Evolutionary conservation across 1,140 invertebrate species (phyloP), one percentile per base, ranked within the genome.

Genomic region (Riptortus pedestris): DNA sequence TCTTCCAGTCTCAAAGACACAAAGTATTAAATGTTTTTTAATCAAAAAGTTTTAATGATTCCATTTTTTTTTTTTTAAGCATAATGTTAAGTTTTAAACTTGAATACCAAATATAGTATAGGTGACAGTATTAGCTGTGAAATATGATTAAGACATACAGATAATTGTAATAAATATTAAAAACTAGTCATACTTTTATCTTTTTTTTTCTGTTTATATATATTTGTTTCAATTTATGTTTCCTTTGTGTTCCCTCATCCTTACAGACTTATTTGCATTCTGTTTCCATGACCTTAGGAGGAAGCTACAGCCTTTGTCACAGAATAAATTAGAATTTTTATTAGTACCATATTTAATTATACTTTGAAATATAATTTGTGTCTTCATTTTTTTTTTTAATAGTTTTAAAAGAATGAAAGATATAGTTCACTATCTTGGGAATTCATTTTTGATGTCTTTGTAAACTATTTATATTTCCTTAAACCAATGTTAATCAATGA

Each of bases 21-120:
- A 38, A 14, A 38, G 5, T 38, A 38, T 38, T 38, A 5, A 5
- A 38, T 38, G 31, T 38, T 14, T 5, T 38, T 14, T 38, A 38
- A 38, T 38, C 31, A 38, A 38, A 38, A 38, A 14, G 14, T 38
- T 7, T 38, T 38, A 7, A 38, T 38, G 14, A 7, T 38, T 38
- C 5, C 14, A 7, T 38, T 38, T 38, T 5, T 38, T 38, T 38
- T 7, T 38, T 38, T 7, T 38, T 38, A 7, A 7, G 22, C n/a
- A 24, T 24, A 55, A 26, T 55, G 14, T 27, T 55, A 55, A 55
- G 51, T 55, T 55, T 24, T 24, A n/a, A n/a, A n/a, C 51, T 55
- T 24, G 20, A 24, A 55, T 55, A 55, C 51, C 51, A 55, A 55
- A 55, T 55, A 55, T 55, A 55, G 51, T 55, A 16, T 55, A 55